Evolutionary conservation across 2,113 vertebrate species (phyloP).

Genomic region (Phyllopteryx taeniolatus): DNA sequence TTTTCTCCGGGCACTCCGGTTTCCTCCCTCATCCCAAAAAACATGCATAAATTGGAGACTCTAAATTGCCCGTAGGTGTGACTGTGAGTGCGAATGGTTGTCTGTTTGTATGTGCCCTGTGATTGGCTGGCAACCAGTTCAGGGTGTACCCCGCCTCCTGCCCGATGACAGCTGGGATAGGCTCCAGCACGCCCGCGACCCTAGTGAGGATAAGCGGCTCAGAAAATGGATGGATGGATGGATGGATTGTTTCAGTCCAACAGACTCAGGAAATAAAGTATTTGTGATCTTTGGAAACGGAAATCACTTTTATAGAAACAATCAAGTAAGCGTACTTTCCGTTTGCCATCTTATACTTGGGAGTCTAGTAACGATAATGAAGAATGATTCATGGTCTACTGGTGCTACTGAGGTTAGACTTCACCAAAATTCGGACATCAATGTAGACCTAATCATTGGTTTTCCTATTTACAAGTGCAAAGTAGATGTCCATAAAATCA

Average conservation of each 20-base stretch:
- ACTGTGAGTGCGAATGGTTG: too few species aligned
- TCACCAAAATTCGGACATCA: conserved; percentile 16
- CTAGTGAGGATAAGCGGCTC: too few species aligned
- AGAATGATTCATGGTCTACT: conserved; percentile 29
- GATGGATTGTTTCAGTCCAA: conserved; percentile 27
- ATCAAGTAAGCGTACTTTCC: conserved; percentile 25
- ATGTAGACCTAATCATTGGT: conserved; percentile 36
- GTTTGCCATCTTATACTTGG: conserved; percentile 30
- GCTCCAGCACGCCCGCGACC: too few species aligned
- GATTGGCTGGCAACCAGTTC: too few species aligned
- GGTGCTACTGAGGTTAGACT: conserved; percentile 42
- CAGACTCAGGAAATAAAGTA: conserved; percentile 62
- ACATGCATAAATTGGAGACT: too few species aligned
- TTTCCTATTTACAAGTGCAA: conserved; percentile 38
- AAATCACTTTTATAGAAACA: conserved; percentile 45
- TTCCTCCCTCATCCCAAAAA: too few species aligned
- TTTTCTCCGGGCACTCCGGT: too few species aligned
- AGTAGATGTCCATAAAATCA: conserved; percentile 28
- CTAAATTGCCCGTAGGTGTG: too few species aligned
- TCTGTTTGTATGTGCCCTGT: too few species aligned
- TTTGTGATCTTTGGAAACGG: conserved; percentile 44
- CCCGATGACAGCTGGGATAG: too few species aligned
- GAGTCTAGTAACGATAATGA: conserved; percentile 10
- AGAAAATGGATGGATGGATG: too few species aligned
- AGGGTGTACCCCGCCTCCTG: too few species aligned